Evolutionary conservation across 2,113 vertebrate species (phyloP).

Genomic region (Cololabis saira): DNA sequence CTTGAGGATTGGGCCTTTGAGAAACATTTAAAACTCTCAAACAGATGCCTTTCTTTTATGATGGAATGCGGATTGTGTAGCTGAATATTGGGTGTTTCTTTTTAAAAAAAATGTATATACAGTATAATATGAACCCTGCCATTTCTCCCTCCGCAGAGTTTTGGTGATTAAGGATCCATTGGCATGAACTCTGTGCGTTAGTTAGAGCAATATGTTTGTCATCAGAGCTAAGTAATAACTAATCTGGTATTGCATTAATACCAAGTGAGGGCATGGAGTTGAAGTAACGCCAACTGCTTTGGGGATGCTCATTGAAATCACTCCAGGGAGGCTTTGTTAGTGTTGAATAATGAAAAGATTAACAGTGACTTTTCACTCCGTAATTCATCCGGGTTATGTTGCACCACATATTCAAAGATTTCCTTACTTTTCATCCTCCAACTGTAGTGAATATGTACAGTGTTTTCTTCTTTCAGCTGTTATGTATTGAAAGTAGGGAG

Average conservation of each 20-base stretch:
- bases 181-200: constrained; percentile 57
- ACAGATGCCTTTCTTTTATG: constrained; percentile 67
- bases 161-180: constrained; percentile 73
- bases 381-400: constrained; percentile 7
- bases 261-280: constrained; percentile 29
- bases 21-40: constrained; percentile 64
- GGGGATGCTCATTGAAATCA: constrained; percentile 50
- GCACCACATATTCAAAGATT: too few species aligned
- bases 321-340: constrained; percentile 62
- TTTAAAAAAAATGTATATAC: not conserved
- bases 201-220: constrained; percentile 74
- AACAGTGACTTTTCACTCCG: constrained; percentile 28
- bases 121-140: constrained; percentile 64
- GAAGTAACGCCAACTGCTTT: constrained; percentile 38
- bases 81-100: constrained; percentile 57
- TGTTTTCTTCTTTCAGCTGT: too few species aligned
- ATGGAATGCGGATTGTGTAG: constrained; percentile 56
- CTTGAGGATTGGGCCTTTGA: constrained; percentile 56
- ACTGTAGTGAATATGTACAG: too few species aligned
- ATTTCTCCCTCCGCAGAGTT: constrained; percentile 60
- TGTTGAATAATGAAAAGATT: constrained; percentile 53
- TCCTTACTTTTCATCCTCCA: too few species aligned
- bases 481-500: not conserved
- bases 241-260: constrained; percentile 61
- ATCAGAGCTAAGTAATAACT: constrained; percentile 67